phyloP scores from a whole-genome alignment of 2,113 vertebrate genomes.

The Perognathus longimembris region DNA sequence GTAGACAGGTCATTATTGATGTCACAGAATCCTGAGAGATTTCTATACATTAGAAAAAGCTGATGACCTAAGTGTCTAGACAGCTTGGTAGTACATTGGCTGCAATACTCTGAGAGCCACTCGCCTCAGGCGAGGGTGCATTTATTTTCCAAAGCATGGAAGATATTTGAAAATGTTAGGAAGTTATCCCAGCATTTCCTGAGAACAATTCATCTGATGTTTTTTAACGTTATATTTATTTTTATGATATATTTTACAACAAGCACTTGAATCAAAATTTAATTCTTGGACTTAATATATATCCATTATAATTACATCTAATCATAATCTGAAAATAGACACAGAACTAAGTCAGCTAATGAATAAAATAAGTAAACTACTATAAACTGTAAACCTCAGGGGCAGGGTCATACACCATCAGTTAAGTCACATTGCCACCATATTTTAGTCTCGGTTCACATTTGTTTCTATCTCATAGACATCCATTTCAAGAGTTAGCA shows the following conservation, averaged over 20 bases:
- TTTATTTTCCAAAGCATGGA: neutral
- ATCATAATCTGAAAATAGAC: constrained; percentile 28
- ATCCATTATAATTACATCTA: constrained; percentile 48
- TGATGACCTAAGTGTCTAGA: neutral
- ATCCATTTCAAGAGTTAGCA: neutral
- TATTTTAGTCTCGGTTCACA: constrained; percentile 32
- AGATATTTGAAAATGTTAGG: neutral
- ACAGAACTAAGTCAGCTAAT: constrained; percentile 33
- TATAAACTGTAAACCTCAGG: neutral
- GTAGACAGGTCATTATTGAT: neutral
- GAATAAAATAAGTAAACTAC: neutral
- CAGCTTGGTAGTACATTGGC: neutral
- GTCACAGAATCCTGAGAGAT: neutral
- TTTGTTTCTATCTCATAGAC: neutral
- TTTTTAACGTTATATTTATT: constrained; percentile 62
- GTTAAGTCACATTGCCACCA: constrained; percentile 9
- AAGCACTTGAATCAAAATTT: constrained; percentile 60
- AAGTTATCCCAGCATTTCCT: neutral
- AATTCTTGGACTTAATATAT: constrained; percentile 55
- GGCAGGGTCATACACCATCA: neutral
- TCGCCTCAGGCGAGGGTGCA: neutral
- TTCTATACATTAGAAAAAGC: neutral
- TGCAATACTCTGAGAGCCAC: neutral
- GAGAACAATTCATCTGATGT: neutral
- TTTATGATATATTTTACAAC: constrained; percentile 52